Percentiles rank a stretch among this genome's conserved stretches.
These are phyloP conservation scores for Mimas tiliae DNA, from an alignment of 2,888 invertebrate genomes.

Conservation along the genomic window DNA sequence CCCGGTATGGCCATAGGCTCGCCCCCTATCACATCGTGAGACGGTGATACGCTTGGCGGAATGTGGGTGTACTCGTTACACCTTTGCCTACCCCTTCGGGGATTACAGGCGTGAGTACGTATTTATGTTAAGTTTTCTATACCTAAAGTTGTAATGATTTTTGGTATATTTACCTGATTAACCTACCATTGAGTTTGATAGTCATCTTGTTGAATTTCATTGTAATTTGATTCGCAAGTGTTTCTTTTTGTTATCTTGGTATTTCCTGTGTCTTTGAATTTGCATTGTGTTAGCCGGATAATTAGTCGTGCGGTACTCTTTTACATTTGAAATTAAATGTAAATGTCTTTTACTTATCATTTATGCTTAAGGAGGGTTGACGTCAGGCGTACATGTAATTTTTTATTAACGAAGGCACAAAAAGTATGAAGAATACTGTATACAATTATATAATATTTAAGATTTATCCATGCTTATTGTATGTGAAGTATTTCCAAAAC, in stretches of 20 bases:
- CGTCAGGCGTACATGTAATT: not conserved
- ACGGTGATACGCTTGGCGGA: too few species aligned
- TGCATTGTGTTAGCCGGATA: not conserved
- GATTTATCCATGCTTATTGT: too few species aligned
- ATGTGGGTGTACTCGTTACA: too few species aligned
- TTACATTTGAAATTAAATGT: not conserved
- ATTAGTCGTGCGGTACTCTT: not conserved
- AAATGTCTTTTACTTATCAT: not conserved
- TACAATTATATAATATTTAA: too few species aligned
- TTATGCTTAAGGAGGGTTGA: not conserved
- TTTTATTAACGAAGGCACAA: not conserved
- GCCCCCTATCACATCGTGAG: too few species aligned
- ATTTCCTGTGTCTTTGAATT: slow-evolving; percentile 16
- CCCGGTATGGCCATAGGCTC: too few species aligned
- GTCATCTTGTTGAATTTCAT: not conserved
- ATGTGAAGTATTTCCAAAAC: too few species aligned
- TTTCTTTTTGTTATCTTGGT: slow-evolving; percentile 10
- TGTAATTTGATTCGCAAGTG: not conserved
- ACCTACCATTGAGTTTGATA: not conserved
- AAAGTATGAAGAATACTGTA: not conserved
- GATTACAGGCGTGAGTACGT: too few species aligned
- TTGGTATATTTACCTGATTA: not conserved
- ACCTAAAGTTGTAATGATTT: too few species aligned
- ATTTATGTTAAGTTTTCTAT: too few species aligned
- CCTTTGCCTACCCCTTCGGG: too few species aligned